Evolutionary conservation across 2,888 invertebrate genomes (phyloP), one percentile per base, ranked within the genome.

Genomic region (Agriopis marginaria): DNA sequence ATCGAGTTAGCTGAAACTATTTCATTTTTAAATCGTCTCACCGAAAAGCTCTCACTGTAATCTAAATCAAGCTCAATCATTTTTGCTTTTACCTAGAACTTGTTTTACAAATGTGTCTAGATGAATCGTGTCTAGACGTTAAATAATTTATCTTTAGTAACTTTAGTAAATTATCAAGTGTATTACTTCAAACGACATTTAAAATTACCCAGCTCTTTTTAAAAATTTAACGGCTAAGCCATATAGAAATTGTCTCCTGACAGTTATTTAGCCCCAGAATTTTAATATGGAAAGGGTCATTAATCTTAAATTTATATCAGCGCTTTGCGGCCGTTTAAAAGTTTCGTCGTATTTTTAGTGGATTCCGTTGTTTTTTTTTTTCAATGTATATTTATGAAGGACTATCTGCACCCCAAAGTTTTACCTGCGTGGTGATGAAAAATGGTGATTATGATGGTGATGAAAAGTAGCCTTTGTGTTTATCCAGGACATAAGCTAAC

Each of bases 281-380:
- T 32, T 78, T 75, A 73, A 74, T 72, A 74, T 63, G 71, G 60
- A 75, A 60, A 63, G 63, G 58, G 63, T 59, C 65, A 70, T 79
- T 73, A 74, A 74, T 73, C 70, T 70, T 60, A 72, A 68, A 74
- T 74, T 68, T 75, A 44, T 66, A 68, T 70, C 44, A 49, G 50
- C 58, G 55, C 59, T 55, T 63, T n/a, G 50, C 17, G 56, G 66
- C 55, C 32, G 11, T 62, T 44, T 11, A 55, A 72, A 61, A 63
- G 56, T 53, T 60, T 17, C 53, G 60, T 66, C 53, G 63, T 67
- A 70, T 63, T 67, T 63, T 67, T 56, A 14, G 61, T 51, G 51
- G 62, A 39, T 0, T 54, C 7, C 11, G 39, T 11, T 12, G 3
- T 7, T 3, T 58, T 67, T 55, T 63, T 62, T 66, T 53, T 61